Percentiles rank a stretch among this genome's conserved stretches.
Evolutionary conservation across 1,140 invertebrate species (phyloP).

Genomic region (Atta colombica): DNA sequence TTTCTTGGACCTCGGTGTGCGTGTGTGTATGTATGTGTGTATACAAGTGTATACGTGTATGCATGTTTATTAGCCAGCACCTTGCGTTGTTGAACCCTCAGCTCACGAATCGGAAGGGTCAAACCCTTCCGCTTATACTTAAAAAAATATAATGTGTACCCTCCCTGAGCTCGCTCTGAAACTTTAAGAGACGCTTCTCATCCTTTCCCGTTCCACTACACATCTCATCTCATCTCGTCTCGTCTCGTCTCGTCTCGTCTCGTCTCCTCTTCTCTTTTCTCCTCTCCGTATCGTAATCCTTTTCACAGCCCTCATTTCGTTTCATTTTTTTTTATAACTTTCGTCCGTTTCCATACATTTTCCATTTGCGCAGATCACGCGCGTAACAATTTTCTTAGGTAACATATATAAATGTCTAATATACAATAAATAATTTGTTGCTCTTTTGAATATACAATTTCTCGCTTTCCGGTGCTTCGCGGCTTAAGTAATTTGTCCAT

Average conservation of each 20-base stretch:
- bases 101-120: conserved; percentile 56
- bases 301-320: conserved; percentile 86
- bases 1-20: conserved; percentile 83
- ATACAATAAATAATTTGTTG: conserved; percentile 85
- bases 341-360: conserved; percentile 56
- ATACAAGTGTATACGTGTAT: conserved; percentile 30
- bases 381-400: conserved; percentile 73
- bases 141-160: conserved; percentile 76
- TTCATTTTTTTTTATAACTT: conserved; percentile 58
- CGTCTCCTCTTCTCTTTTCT: conserved; percentile 51
- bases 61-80: conserved; percentile 61
- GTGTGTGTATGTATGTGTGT: conserved; percentile 32
- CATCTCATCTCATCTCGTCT: conserved; percentile 47
- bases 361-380: conserved; percentile 44
- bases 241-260: background rate
- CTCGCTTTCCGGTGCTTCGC: conserved; percentile 70
- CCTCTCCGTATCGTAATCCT: conserved; percentile 70
- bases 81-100: conserved; percentile 60
- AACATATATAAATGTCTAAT: conserved; percentile 79
- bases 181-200: conserved; percentile 56
- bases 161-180: conserved; percentile 82
- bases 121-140: conserved; percentile 63
- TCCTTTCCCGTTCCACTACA: conserved; percentile 43
- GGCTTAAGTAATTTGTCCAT: conserved; percentile 83
- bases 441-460: conserved; percentile 82